Evolutionary conservation across 2,888 invertebrate species (phyloP), one percentile per base, ranked within the genome.

Genomic region (Morpho helenor): DNA sequence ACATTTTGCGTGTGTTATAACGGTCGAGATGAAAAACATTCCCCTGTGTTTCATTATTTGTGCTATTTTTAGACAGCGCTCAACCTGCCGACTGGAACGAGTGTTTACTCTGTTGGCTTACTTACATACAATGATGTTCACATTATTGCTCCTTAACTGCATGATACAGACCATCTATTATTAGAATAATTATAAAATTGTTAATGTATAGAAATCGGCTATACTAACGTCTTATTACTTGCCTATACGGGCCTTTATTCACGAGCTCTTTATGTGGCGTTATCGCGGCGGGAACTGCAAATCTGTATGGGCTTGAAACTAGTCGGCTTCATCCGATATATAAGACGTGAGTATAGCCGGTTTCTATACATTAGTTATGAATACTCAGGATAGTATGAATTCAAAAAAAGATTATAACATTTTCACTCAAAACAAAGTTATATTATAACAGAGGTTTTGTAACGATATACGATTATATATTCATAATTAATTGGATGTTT

Each of bases 1-100:
- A 85, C 86, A 87, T 87, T 90, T 89, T 76, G 90, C 89, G 82
- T 82, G 79, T 59, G 82, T 85, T 79, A 31, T 84, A 89, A 86
- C 87, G 80, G 77, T 76, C 73, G 86, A 87, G 89, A 89, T 88
- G 88, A 88, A 88, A 88, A 88, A 89, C 90, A 90, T 87, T 88
- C 84, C 83, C 90, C 88, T 83, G 87, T 79, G 85, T 86, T 88
- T 89, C 86, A 88, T 88, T 88, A 87, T 87, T 87, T 80, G 77
- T 76, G 81, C 77, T 90, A 90, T 88, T 87, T 89, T 87, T 89
- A 90, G 85, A 80, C 76, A 73, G 74, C 80, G 80, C 77, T 83
- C 84, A 87, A 88, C 87, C 88, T 88, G 88, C 83, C 74, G 75
- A 73, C 74, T 81, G 81, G 80, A 76, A 79, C 80, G 76, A 82